Conservation (phyloP, 2,797 vertebrate genomes). For the Falco concolor region DNA sequence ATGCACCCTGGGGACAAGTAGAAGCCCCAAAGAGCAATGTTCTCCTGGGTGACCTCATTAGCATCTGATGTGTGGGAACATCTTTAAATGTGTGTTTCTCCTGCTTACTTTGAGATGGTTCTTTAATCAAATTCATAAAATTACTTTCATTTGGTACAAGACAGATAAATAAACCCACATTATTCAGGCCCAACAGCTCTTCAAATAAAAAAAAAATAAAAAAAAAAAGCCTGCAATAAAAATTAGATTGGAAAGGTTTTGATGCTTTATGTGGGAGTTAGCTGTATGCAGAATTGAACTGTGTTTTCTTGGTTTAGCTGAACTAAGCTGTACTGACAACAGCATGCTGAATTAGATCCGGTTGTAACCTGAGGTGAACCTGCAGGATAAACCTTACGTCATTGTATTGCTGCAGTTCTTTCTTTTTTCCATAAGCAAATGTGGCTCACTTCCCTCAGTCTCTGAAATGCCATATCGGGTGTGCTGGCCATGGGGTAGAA, state of each 20-base stretch:
- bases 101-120: neutral
- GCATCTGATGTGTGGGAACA: neutral
- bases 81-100: neutral
- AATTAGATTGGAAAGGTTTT: slow-evolving; percentile 10
- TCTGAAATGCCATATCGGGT: neutral
- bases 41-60: neutral
- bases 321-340: slow-evolving; percentile 62
- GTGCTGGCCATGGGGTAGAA: neutral
- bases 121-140: slow-evolving; percentile 2
- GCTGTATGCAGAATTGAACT: slow-evolving; percentile 39
- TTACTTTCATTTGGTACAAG: slow-evolving; percentile 10
- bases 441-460: slow-evolving; percentile 17
- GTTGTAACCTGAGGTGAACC: slow-evolving; percentile 61
- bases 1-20: neutral
- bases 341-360: slow-evolving; percentile 55
- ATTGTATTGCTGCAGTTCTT: slow-evolving; percentile 22
- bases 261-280: slow-evolving; percentile 49
- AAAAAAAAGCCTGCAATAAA: neutral
- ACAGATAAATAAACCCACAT: neutral
- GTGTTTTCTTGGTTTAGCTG: slow-evolving; percentile 55
- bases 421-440: neutral
- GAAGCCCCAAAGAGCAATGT: neutral
- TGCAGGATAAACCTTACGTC: slow-evolving; percentile 55
- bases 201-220: neutral
- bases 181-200: neutral